Conservation (phyloP, 2,113 vertebrate genomes). For the Cyprinodon tularosa region DNA sequence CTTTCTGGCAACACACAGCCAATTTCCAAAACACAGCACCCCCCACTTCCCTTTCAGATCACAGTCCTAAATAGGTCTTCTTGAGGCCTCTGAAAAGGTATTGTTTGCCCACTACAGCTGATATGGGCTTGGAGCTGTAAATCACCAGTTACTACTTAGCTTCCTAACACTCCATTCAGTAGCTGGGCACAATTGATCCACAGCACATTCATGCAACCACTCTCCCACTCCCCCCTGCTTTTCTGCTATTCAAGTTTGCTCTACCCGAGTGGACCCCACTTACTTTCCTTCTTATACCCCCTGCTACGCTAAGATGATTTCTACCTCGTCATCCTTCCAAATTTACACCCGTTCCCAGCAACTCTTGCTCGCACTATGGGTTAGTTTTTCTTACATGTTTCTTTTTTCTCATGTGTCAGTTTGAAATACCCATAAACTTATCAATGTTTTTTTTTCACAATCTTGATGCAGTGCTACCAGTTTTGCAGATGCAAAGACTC, state of each 20-base stretch:
- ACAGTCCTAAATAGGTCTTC: conserved; percentile 25
- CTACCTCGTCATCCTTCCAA: conserved; percentile 53
- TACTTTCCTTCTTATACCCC: conserved; percentile 59
- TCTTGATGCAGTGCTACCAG: background rate
- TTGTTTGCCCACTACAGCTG: conserved; percentile 72
- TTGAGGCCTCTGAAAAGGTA: conserved; percentile 53
- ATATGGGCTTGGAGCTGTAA: conserved; percentile 67
- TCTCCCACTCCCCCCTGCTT: conserved; percentile 54
- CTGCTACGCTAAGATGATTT: conserved; percentile 69
- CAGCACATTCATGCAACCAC: conserved; percentile 69
- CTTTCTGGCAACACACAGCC: conserved; percentile 23
- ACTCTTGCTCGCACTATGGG: conserved; percentile 64
- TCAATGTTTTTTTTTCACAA: background rate
- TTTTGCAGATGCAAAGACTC: background rate
- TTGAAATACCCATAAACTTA: conserved; percentile 21
- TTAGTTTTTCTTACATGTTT: conserved; percentile 66
- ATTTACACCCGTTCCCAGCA: conserved; percentile 42
- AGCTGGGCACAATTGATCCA: conserved; percentile 63
- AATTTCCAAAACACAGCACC: conserved; percentile 38
- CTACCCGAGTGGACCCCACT: conserved; percentile 49
- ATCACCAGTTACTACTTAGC: conserved; percentile 74
- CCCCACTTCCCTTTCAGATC: conserved; percentile 44
- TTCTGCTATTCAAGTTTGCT: conserved; percentile 66
- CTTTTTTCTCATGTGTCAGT: conserved; percentile 70
- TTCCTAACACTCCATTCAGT: conserved; percentile 75